These are phyloP conservation scores for Thamnaconus septentrionalis DNA, from an alignment of 2,113 vertebrate species.

Conservation along the genomic window DNA sequence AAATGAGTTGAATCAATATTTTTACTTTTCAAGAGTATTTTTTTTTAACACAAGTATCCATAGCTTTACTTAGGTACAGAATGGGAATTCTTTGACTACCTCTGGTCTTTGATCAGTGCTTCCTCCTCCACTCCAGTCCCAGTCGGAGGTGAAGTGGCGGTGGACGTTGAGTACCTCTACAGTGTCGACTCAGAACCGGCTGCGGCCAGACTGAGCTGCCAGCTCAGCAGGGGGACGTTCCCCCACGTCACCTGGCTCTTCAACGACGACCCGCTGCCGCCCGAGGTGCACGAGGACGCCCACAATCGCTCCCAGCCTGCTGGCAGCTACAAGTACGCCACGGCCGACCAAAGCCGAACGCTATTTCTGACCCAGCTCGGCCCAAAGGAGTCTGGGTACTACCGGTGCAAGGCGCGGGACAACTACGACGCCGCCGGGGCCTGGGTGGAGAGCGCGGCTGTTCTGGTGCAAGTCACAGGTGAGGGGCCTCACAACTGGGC, in stretches of 20 bases:
- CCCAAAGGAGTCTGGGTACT: conserved; percentile 60
- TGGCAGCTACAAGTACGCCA: neutral
- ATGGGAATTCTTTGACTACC: neutral
- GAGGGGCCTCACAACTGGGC: conserved; percentile 11
- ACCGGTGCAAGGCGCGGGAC: conserved; percentile 71
- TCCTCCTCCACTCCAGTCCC: conserved; percentile 51
- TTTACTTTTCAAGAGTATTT: too few species aligned
- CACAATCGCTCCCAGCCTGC: neutral
- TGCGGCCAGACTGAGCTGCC: conserved; percentile 61
- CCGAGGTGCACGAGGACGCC: conserved; percentile 9
- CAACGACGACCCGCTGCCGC: conserved; percentile 53
- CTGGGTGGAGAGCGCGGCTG: conserved; percentile 67
- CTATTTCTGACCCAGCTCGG: conserved; percentile 56
- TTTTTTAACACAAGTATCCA: too few species aligned
- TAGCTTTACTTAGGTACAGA: too few species aligned
- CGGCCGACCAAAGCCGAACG: conserved; percentile 20
- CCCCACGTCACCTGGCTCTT: conserved; percentile 68
- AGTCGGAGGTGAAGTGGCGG: conserved; percentile 61
- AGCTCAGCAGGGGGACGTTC: conserved; percentile 66
- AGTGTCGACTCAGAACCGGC: conserved; percentile 32
- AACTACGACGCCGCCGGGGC: conserved; percentile 62
- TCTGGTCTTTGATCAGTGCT: neutral
- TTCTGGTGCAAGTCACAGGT: conserved; percentile 65
- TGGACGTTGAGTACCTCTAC: conserved; percentile 70
- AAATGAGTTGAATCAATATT: too few species aligned